phyloP scores from a whole-genome alignment of 2,888 invertebrate genomes.

The Heliconius sara region DNA sequence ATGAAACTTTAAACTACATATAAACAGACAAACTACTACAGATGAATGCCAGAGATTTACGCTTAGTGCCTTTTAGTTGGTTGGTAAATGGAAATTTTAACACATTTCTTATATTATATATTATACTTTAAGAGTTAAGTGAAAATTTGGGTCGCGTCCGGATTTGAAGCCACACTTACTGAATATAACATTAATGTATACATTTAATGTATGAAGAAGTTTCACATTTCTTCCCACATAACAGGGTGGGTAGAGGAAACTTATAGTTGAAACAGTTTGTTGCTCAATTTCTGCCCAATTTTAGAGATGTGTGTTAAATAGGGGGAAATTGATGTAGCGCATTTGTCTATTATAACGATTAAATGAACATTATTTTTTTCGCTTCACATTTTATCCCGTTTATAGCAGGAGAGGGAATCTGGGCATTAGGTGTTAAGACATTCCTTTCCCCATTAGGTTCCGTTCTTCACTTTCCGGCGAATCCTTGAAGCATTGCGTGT shows the following conservation, averaged over 20 bases:
- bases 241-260: too few species aligned
- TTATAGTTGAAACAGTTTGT: too few species aligned
- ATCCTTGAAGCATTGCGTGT: background rate
- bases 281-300: too few species aligned
- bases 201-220: too few species aligned
- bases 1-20: slow-evolving; percentile 17
- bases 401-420: background rate
- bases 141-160: background rate
- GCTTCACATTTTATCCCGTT: background rate
- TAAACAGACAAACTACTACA: background rate
- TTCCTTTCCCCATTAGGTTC: background rate
- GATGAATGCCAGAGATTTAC: slow-evolving; percentile 21
- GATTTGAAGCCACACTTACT: background rate
- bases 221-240: too few species aligned
- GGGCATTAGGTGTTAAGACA: background rate
- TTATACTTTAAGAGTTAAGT: background rate
- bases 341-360: too few species aligned
- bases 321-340: too few species aligned
- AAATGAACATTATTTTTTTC: background rate
- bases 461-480: background rate
- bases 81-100: background rate
- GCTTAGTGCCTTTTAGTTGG: background rate
- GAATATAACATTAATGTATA: background rate
- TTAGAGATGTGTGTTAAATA: too few species aligned
- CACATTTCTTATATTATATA: background rate